These are phyloP conservation scores for Sinonovacula constricta DNA, from an alignment of 1,140 invertebrate genomes.

Conservation along the genomic window DNA sequence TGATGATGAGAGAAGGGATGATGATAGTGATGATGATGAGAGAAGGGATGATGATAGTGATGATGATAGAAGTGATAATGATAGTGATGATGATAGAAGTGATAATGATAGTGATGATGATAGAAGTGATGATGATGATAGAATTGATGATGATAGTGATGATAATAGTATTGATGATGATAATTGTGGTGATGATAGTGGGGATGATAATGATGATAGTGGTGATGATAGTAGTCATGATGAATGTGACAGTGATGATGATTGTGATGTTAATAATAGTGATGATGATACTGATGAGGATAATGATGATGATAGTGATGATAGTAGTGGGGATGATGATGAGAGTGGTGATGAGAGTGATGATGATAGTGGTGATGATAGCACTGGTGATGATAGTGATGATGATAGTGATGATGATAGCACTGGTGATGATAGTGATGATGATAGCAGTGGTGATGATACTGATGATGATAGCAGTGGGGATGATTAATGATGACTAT, in stretches of 20 bases:
- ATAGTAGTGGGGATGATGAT: background rate
- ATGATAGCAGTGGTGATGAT: conserved; percentile 1
- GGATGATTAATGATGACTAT: background rate
- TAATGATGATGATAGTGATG: background rate
- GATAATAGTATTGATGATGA: no score
- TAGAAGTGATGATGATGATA: no score
- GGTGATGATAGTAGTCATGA: background rate
- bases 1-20: no score
- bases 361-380: background rate
- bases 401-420: background rate
- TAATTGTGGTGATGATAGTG: no score
- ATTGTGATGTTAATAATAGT: background rate
- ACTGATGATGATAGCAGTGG: background rate
- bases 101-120: no score
- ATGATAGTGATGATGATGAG: no score
- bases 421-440: background rate
- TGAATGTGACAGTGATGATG: background rate
- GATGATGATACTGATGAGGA: background rate
- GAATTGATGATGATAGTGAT: no score
- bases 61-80: no score
- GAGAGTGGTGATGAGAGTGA: background rate
- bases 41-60: background rate
- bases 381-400: background rate
- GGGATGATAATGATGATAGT: no score
- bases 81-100: background rate